These are phyloP conservation scores for Cataglyphis altisquamis DNA, from an alignment of 2,888 invertebrate species.

Conservation along the genomic window DNA sequence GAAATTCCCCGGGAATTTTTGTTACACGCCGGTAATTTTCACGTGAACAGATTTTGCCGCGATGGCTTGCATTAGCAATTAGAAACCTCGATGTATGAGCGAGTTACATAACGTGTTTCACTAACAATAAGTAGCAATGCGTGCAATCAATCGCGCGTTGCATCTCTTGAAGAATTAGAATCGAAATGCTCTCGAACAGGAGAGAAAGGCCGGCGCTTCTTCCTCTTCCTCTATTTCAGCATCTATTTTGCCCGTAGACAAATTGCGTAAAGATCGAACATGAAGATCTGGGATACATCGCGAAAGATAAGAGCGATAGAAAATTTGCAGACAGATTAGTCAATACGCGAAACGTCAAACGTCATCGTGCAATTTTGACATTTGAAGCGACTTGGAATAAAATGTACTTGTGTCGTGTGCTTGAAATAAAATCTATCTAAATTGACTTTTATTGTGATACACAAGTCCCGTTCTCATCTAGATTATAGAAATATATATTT, in stretches of 20 bases:
- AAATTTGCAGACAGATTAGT: background rate
- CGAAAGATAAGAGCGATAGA: conserved; percentile 4
- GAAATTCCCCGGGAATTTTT: background rate
- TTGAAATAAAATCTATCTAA: background rate
- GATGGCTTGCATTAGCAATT: conserved; percentile 20
- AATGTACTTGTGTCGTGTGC: background rate
- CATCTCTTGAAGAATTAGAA: background rate
- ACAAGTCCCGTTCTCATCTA: background rate
- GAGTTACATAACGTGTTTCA: conserved; percentile 24
- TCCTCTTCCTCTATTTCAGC: background rate
- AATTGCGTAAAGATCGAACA: conserved; percentile 13
- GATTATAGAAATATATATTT: background rate
- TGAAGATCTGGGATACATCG: background rate
- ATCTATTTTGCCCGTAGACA: background rate
- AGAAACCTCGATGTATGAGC: background rate
- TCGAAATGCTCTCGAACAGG: conserved; percentile 17
- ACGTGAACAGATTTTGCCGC: background rate
- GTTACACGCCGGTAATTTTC: background rate
- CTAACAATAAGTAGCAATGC: background rate
- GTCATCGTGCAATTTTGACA: background rate
- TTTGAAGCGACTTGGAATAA: background rate
- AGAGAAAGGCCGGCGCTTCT: background rate
- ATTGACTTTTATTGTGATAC: background rate
- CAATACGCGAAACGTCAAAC: background rate
- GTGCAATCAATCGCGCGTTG: background rate